Base-by-base conservation (phyloP, 35 echinoderm and acorn worm genomes). In the Diadema setosum region DNA sequence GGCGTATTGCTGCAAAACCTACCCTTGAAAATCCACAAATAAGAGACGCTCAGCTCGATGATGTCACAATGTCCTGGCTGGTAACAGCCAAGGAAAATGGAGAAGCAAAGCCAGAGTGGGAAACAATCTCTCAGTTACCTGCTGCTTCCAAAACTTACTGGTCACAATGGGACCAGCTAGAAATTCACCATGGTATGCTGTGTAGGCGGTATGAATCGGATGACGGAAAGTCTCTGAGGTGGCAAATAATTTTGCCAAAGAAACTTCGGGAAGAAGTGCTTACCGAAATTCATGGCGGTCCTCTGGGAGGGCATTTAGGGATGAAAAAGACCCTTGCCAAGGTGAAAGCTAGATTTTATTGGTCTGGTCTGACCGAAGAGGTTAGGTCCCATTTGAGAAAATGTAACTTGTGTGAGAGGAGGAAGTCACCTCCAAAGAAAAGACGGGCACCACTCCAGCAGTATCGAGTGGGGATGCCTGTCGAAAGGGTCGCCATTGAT, bases 91-190 rank as follows among this genome's bases (percentile, higher is more conserved):
- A 80, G 50, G 49, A 88, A 27, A 49, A 32, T 6, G n/a, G 37
- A 0, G 8, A 46, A 16, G 7, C 67, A 46, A n/a, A 20, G 16
- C 85, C 81, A 20, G 15, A 45, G 33, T 59, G 80, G 64, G 80
- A 67, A 64, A 31, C 50, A 82, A 42, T 93, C 15, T 67, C 86
- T 61, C 42, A 56, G 23, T 42, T 56, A 16, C 45, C 56, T 18
- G 23, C 31, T 16, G 60, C 67, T 55, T 23, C 50, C 35, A 81
- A 78, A 37, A 64, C 84, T n/a, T n/a, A n/a, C n/a, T n/a, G n/a
- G n/a, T n/a, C n/a, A n/a, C n/a, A n/a, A n/a, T n/a, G n/a, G n/a
- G 84, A 86, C 32, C 84, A 86, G 29, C 32, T 86, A 5, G 9
- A 65, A 5, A 5, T 70, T 25, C 23, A 44, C 2, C 25, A 81